These are phyloP conservation scores for Falco naumanni DNA, from an alignment of 2,797 vertebrate species.

Conservation along the genomic window DNA sequence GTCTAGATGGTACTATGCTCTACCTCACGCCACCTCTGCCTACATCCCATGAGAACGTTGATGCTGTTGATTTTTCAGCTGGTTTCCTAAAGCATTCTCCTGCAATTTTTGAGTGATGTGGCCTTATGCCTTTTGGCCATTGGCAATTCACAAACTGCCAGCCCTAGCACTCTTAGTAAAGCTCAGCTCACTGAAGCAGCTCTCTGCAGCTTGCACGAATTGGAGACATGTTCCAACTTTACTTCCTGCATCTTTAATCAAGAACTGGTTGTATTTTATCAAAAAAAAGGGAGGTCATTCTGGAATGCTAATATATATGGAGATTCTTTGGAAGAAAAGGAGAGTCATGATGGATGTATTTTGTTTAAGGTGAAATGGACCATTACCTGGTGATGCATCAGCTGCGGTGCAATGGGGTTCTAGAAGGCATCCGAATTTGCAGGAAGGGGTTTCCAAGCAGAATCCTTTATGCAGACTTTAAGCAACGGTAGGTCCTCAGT, in stretches of 20 bases:
- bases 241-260: background rate
- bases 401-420: slow-evolving; percentile 89
- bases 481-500: slow-evolving; percentile 80
- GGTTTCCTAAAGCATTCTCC: background rate
- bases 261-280: background rate
- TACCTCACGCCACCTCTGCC: background rate
- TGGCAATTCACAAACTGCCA: background rate
- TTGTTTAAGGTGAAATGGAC: slow-evolving; percentile 75
- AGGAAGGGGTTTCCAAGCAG: slow-evolving; percentile 91
- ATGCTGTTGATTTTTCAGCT: background rate
- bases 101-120: background rate
- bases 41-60: background rate
- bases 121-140: background rate
- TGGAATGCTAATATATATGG: background rate
- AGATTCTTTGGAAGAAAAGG: background rate
- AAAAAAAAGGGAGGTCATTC: background rate
- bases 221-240: background rate
- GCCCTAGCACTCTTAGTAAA: background rate
- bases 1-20: background rate
- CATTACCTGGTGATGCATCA: slow-evolving; percentile 89
- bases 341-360: background rate
- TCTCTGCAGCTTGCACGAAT: background rate
- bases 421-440: slow-evolving; percentile 90
- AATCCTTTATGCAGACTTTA: slow-evolving; percentile 88
- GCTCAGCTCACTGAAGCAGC: background rate